Evolutionary conservation across 2,797 vertebrate genomes (phyloP), one percentile per base, ranked within the genome.

Genomic region (Mormyrops boulengeri): DNA sequence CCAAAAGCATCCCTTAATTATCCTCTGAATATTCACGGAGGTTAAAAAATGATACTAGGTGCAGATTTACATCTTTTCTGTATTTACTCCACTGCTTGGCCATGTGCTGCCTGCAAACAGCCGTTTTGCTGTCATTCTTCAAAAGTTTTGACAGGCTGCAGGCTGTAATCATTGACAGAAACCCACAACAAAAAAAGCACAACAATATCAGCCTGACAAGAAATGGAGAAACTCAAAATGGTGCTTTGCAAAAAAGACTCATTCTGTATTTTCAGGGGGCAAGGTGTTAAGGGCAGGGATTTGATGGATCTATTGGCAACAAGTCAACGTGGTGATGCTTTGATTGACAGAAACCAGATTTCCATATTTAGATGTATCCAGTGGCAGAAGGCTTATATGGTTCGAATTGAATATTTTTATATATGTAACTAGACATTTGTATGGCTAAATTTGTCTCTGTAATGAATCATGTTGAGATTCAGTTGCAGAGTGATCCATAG

Each of bases 1-100:
- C 87, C 89, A 90, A 93, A 90, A 94, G 93, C 41, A 19, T 84
- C 90, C 92, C 93, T 94, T 94, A 95, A 95, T 94, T 94, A 93
- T 93, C 92, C 91, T 92, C 91, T 91, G 90, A 93, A 92, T 92
- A 90, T 93, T 93, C 91, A 91, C 92, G 91, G 92, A 85, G 38
- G 60, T 52, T 73, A 88, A 88, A 86, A 87, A 85, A 86, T 88
- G 60, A 88, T 26, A 52, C 38, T 57, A 86, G 85, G 91, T 93
- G 91, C 90, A 91, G 87, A 92, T 92, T 93, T 92, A 87, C 91
- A 91, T 93, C 91, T 90, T 92, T 89, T 91, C 86, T 88, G 66
- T 91, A 91, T 90, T 90, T 89, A 55, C 89, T 87, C 49, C 85
- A 85, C 49, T 60, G 62, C 89, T 47, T 22, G 69, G 90, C 89